phyloP scores from a whole-genome alignment of 2,797 vertebrate species.

The Myotis pilosus region DNA sequence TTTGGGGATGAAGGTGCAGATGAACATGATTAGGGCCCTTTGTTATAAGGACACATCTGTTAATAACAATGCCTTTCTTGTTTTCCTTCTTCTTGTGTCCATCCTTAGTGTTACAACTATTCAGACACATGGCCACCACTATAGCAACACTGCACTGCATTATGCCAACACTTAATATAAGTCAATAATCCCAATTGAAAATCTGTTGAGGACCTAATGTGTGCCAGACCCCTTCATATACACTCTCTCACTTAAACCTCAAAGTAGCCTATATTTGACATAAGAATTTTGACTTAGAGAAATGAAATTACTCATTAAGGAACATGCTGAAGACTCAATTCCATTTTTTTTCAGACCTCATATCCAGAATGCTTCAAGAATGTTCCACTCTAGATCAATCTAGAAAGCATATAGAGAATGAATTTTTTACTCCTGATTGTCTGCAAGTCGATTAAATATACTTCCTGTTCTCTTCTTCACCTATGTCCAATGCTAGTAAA shows the following conservation, averaged over 20 bases:
- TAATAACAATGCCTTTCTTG: not conserved
- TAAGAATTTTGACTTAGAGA: not conserved
- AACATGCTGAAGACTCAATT: not conserved
- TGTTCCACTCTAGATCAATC: constrained; percentile 8
- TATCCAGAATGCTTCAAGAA: not conserved
- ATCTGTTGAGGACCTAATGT: not conserved
- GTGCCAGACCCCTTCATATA: not conserved
- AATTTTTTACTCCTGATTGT: not conserved
- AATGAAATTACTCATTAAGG: not conserved
- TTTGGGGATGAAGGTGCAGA: not conserved
- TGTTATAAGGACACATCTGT: not conserved
- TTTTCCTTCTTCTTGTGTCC: not conserved
- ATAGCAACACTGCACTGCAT: not conserved
- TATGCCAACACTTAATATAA: not conserved
- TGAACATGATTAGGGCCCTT: not conserved
- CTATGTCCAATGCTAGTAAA: not conserved
- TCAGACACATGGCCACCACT: not conserved
- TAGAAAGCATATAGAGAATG: not conserved
- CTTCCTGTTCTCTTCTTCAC: not conserved
- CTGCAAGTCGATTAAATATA: not conserved
- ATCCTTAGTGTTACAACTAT: not conserved
- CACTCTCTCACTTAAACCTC: not conserved
- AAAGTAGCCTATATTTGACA: not conserved
- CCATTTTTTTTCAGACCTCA: constrained; percentile 29
- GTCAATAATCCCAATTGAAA: not conserved